Conservation (phyloP, 2,113 vertebrate genomes). For the Aphelocoma coerulescens region DNA sequence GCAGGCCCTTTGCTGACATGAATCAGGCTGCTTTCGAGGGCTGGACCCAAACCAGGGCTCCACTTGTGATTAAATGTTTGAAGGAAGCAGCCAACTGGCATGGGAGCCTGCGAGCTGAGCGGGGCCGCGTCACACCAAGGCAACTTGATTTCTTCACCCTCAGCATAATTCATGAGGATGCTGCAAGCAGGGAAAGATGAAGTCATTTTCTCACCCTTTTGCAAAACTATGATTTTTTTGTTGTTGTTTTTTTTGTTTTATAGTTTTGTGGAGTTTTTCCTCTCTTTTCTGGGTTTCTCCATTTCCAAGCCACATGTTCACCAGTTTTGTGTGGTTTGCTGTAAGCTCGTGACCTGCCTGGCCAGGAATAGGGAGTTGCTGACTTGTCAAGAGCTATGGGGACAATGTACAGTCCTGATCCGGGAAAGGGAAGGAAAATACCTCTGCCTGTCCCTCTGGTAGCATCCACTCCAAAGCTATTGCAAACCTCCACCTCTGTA, state of each 20-base stretch:
- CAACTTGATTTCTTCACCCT: neutral
- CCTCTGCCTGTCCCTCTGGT: neutral
- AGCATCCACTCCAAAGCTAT: neutral
- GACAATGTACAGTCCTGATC: neutral
- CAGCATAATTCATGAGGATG: neutral
- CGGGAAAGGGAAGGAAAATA: neutral
- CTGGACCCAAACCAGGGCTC: conserved; percentile 45
- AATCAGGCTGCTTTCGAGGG: conserved; percentile 55
- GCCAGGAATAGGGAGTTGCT: neutral
- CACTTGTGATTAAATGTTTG: conserved; percentile 31
- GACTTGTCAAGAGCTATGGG: neutral
- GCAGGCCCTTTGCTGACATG: conserved; percentile 2
- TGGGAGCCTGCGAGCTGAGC: neutral
- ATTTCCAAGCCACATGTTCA: neutral
- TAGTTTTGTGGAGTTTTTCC: neutral
- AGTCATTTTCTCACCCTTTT: neutral
- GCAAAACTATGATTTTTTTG: neutral
- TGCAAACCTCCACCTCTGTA: neutral
- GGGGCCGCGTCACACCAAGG: neutral
- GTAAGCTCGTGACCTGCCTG: fast-evolving
- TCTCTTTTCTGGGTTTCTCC: neutral
- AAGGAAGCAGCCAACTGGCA: conserved; percentile 30
- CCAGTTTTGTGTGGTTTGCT: neutral
- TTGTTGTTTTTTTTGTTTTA: neutral
- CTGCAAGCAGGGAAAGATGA: neutral